phyloP scores from a whole-genome alignment of 2,888 invertebrate species.

The Adela reaumurella region DNA sequence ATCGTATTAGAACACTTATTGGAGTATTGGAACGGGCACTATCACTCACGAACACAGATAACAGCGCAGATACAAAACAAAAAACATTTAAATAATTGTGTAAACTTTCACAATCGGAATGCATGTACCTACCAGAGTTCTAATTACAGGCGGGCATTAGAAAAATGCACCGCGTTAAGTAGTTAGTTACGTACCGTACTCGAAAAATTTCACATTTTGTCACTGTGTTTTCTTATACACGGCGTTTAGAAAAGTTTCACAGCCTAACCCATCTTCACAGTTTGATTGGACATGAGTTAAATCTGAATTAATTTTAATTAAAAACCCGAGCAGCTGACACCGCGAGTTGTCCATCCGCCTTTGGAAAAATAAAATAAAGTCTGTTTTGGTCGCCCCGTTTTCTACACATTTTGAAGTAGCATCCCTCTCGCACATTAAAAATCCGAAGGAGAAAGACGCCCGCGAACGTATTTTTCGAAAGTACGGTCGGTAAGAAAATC shows the following conservation, averaged over 20 bases:
- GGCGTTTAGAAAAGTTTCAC: too few relatives aligned
- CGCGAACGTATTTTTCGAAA: neutral
- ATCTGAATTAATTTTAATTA: neutral
- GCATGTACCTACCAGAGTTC: neutral
- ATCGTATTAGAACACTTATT: neutral
- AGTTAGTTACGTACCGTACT: neutral
- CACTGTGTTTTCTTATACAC: neutral
- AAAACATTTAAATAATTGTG: neutral
- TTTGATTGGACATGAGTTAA: neutral
- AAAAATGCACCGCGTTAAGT: neutral
- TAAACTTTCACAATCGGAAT: neutral
- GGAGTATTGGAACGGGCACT: neutral
- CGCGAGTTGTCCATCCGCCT: neutral
- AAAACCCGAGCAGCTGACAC: neutral
- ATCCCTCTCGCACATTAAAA: neutral
- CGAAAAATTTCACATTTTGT: neutral
- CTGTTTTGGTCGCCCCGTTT: neutral
- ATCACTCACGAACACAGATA: neutral
- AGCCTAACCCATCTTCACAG: neutral
- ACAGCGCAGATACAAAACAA: neutral
- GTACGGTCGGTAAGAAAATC: neutral
- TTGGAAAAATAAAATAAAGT: neutral
- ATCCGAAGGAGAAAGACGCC: neutral
- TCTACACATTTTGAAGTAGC: neutral
- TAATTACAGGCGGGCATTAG: neutral